Conservation (phyloP, 2,888 invertebrate genomes). For the Lumbricus terrestris region DNA sequence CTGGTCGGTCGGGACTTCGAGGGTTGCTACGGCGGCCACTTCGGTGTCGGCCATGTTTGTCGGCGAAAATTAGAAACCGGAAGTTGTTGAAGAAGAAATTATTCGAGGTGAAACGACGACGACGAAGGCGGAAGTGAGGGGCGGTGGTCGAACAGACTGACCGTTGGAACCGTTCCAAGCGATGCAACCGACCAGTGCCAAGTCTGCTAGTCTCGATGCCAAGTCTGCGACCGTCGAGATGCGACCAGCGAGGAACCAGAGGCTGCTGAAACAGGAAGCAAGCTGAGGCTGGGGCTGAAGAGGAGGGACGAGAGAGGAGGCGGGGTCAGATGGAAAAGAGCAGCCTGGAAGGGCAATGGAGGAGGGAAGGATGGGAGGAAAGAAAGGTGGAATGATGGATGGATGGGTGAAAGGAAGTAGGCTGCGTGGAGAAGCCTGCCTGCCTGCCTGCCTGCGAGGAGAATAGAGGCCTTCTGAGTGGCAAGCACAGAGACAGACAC, state of each 20-base stretch:
- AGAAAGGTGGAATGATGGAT: too few relatives aligned
- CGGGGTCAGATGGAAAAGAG: neutral
- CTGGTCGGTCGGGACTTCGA: neutral
- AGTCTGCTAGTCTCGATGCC: neutral
- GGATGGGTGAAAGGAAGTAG: too few relatives aligned
- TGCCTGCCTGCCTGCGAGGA: too few relatives aligned
- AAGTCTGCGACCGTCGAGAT: neutral
- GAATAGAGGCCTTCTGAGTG: too few relatives aligned
- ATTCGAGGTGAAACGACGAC: neutral
- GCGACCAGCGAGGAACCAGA: neutral
- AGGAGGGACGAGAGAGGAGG: neutral
- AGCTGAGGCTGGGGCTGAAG: neutral
- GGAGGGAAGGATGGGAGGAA: neutral
- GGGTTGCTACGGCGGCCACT: neutral
- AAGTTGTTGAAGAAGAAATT: too few relatives aligned
- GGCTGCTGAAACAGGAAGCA: neutral
- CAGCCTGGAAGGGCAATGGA: neutral
- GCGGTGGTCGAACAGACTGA: neutral
- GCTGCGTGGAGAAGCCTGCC: too few relatives aligned
- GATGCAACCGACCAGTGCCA: neutral
- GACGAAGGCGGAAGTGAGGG: neutral
- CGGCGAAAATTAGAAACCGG: slow-evolving; percentile 6
- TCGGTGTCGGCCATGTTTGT: slow-evolving; percentile 14
- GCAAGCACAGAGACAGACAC: too few relatives aligned
- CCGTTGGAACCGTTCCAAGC: neutral